Evolutionary conservation across 2,113 vertebrate genomes (phyloP).

Genomic region (Cyprichromis sp.): DNA sequence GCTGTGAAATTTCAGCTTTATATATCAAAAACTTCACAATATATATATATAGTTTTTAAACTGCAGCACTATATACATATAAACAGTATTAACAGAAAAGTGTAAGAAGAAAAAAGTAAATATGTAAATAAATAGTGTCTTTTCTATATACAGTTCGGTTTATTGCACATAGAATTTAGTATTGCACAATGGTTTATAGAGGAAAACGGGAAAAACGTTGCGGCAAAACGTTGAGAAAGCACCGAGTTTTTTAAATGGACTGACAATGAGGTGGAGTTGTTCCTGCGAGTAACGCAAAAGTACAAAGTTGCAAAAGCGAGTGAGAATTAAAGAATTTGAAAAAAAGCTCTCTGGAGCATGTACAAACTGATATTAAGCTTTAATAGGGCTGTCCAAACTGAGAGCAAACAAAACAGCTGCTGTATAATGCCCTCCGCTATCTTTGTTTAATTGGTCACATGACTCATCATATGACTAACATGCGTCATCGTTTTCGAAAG

Average conservation of each 20-base stretch:
- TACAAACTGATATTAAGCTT: accelerated
- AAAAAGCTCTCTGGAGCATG: accelerated
- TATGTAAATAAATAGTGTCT: background rate
- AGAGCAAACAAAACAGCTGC: background rate
- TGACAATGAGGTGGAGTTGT: background rate
- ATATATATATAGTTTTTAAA: background rate
- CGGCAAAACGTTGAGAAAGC: accelerated
- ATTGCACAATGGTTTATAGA: accelerated
- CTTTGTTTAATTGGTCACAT: background rate
- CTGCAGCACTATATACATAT: background rate
- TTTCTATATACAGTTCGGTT: background rate
- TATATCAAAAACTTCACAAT: background rate
- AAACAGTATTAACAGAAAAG: background rate
- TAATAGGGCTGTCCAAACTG: background rate
- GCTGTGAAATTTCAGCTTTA: background rate
- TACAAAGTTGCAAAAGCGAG: background rate
- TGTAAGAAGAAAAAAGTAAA: background rate
- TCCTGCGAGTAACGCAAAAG: background rate
- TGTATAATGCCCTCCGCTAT: background rate
- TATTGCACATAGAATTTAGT: background rate
- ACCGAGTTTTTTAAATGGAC: background rate
- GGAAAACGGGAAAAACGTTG: background rate
- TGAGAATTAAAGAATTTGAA: background rate
- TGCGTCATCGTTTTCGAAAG: background rate
- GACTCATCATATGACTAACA: background rate